Conservation (phyloP, 1,140 invertebrate species). For the Tribolium castaneum region DNA sequence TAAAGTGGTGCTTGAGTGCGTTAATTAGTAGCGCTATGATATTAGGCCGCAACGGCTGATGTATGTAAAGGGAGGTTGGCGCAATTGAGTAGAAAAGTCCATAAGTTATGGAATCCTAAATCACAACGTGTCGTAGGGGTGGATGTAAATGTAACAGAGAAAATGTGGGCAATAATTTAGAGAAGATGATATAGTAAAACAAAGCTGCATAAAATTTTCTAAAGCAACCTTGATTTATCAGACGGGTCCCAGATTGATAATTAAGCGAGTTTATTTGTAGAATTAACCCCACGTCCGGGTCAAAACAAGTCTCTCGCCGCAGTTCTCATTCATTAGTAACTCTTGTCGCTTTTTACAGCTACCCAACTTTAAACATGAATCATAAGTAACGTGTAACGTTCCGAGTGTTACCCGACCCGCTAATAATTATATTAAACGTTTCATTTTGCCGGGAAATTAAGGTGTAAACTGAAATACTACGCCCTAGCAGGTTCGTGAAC, state of each 20-base stretch:
- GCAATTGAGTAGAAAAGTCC: slow-evolving; percentile 37
- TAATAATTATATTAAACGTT: slow-evolving; percentile 49
- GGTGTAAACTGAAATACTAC: slow-evolving; percentile 41
- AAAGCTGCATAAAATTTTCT: slow-evolving; percentile 27
- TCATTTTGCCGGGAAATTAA: slow-evolving; percentile 45
- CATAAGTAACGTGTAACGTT: slow-evolving; percentile 46
- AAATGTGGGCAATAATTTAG: slow-evolving; percentile 29
- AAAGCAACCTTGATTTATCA: slow-evolving; percentile 38
- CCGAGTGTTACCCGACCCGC: slow-evolving; percentile 41
- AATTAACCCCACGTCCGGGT: slow-evolving; percentile 49
- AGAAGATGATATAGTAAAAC: slow-evolving; percentile 29
- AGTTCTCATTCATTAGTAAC: slow-evolving; percentile 48
- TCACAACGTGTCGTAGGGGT: slow-evolving; percentile 12
- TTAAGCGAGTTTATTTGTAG: slow-evolving; percentile 47
- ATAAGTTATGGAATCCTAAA: slow-evolving; percentile 40
- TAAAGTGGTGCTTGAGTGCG: background rate
- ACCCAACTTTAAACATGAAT: slow-evolving; percentile 48
- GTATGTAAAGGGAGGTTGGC: background rate
- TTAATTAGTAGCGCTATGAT: slow-evolving; percentile 28
- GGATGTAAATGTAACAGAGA: slow-evolving; percentile 35
- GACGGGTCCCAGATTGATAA: slow-evolving; percentile 45
- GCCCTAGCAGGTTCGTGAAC: slow-evolving; percentile 36
- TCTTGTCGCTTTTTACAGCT: slow-evolving; percentile 46
- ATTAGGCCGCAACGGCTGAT: slow-evolving; percentile 13
- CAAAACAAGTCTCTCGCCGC: slow-evolving; percentile 45